These are phyloP conservation scores for Sebastes kiyomatsui DNA, from an alignment of 2,797 vertebrate species.

Conservation along the genomic window DNA sequence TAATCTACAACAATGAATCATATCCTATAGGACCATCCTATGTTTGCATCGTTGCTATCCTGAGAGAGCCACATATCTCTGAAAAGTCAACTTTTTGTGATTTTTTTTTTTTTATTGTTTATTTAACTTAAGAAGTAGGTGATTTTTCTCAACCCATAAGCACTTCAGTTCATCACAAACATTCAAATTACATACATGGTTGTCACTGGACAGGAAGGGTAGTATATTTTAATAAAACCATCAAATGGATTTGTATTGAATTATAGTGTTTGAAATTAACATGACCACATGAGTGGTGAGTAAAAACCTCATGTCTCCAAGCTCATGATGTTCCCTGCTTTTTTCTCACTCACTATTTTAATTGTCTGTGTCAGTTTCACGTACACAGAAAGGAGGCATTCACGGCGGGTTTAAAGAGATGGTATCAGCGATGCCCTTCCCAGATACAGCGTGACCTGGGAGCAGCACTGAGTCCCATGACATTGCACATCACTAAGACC, in stretches of 20 bases:
- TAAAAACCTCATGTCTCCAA: background rate
- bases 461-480: constrained; percentile 66
- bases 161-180: background rate
- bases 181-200: background rate
- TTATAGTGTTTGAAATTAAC: background rate
- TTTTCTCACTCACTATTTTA: background rate
- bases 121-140: background rate
- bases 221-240: background rate
- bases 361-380: constrained; percentile 26
- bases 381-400: constrained; percentile 62
- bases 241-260: background rate
- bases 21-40: background rate
- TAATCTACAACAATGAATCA: background rate
- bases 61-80: background rate
- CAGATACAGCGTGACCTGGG: constrained; percentile 69
- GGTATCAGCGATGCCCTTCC: constrained; percentile 68
- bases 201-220: background rate
- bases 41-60: background rate
- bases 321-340: background rate
- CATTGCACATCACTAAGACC: constrained; percentile 69
- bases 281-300: background rate
- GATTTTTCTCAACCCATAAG: background rate
- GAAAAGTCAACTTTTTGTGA: background rate
- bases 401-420: constrained; percentile 62
- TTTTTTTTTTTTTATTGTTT: too few relatives aligned